phyloP scores from a whole-genome alignment of 2,797 vertebrate genomes.

The Eupleurogrammus muticus region DNA sequence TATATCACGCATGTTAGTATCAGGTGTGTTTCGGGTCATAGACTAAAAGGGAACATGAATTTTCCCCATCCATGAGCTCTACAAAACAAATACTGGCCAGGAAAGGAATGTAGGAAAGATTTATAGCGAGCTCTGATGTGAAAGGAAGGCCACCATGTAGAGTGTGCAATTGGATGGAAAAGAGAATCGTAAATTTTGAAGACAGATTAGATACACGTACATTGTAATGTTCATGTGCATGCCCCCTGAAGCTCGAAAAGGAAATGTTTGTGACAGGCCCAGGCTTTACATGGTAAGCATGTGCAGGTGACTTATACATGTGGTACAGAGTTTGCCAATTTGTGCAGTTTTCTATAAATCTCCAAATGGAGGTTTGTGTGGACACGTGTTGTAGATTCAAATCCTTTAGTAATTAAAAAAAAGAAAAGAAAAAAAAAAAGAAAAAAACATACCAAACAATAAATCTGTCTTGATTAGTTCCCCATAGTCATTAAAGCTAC shows the following conservation, averaged over 20 bases:
- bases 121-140: constrained; percentile 33
- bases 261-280: constrained; percentile 39
- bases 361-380: constrained; percentile 2
- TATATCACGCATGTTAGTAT: too few species aligned
- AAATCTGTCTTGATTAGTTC: not conserved
- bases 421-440: too few species aligned
- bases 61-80: constrained; percentile 11
- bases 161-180: constrained; percentile 28
- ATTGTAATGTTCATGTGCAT: constrained; percentile 22
- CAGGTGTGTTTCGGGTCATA: not conserved
- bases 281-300: constrained; percentile 31
- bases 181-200: constrained; percentile 40
- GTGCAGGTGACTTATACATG: constrained; percentile 19
- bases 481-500: not conserved
- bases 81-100: constrained; percentile 37
- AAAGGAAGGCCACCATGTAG: constrained; percentile 45
- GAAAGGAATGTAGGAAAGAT: constrained; percentile 35
- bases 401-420: not conserved
- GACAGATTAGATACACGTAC: constrained; percentile 32
- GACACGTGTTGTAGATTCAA: not conserved
- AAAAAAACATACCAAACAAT: not conserved
- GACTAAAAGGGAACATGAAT: constrained; percentile 8
- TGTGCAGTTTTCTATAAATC: constrained; percentile 23
- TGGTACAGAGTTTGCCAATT: not conserved
- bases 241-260: constrained; percentile 37